phyloP scores from a whole-genome alignment of 2,113 vertebrate genomes.

The Galeopterus variegatus region DNA sequence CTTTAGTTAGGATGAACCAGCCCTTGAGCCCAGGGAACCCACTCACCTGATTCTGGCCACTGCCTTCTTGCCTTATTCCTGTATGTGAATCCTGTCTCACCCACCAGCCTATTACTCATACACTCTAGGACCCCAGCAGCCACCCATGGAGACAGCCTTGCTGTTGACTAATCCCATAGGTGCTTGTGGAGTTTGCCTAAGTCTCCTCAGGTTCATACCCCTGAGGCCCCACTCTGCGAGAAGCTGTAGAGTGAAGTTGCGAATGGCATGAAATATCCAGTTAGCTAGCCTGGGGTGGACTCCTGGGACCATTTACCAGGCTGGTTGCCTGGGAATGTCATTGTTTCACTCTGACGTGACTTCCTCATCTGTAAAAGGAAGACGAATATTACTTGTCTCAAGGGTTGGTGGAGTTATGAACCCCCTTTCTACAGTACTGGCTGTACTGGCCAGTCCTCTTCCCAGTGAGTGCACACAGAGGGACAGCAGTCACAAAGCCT shows the following conservation, averaged over 20 bases:
- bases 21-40: background rate
- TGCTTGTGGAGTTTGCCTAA: background rate
- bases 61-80: background rate
- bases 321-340: background rate
- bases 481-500: too few species aligned
- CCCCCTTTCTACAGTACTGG: too few species aligned
- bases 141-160: background rate
- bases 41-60: background rate
- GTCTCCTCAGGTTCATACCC: background rate
- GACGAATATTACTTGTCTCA: background rate
- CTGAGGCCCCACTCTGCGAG: background rate
- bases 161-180: background rate
- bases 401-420: too few species aligned
- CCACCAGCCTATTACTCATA: background rate
- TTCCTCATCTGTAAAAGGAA: background rate
- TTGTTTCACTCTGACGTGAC: background rate
- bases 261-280: background rate
- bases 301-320: background rate
- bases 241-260: background rate
- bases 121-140: background rate
- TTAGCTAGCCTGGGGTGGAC: background rate
- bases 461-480: too few species aligned
- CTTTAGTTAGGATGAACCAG: background rate
- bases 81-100: background rate
- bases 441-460: too few species aligned